A percentile compares a stretch with the other conserved stretches of the same genome.
Evolutionary conservation across 53 echinoderm and acorn worm genomes (phyloP).

Genomic region (Luidia sarsii): DNA sequence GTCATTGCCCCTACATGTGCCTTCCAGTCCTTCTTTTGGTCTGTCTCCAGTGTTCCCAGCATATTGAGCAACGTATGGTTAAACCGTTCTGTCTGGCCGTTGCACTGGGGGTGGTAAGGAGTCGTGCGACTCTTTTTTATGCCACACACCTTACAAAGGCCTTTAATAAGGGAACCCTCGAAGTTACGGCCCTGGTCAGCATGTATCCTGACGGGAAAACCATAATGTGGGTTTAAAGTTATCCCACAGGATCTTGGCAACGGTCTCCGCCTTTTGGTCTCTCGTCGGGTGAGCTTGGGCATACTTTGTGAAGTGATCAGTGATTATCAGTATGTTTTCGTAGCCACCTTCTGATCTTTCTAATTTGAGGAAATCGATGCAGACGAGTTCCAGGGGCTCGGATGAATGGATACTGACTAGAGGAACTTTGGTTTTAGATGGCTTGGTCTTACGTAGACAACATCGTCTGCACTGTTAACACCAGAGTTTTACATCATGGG

Average conservation of each 20-base stretch:
- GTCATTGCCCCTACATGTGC: not conserved
- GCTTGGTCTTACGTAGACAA: constrained; percentile 32
- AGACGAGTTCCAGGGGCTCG: constrained; percentile 46
- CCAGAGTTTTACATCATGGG: constrained; percentile 1
- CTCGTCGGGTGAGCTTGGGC: constrained; percentile 40
- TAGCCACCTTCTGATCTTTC: not conserved
- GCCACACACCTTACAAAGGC: constrained; percentile 19
- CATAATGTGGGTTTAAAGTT: constrained; percentile 34
- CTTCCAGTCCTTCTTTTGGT: constrained; percentile 13
- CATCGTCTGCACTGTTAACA: constrained; percentile 45
- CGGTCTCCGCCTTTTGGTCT: constrained; percentile 47
- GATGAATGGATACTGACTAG: constrained; percentile 40
- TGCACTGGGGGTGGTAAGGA: constrained; percentile 2
- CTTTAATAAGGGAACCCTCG: constrained; percentile 9
- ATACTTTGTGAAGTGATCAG: constrained; percentile 33
- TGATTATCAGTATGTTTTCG: constrained; percentile 40
- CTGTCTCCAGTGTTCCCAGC: constrained; percentile 4
- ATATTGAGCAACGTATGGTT: constrained; percentile 20
- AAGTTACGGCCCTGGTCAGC: constrained; percentile 53
- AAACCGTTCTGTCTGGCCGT: constrained; percentile 24
- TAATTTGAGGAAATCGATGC: constrained; percentile 57
- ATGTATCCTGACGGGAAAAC: constrained; percentile 37
- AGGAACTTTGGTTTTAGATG: constrained; percentile 36
- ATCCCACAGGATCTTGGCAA: constrained; percentile 25
- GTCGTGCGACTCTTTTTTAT: constrained; percentile 47